Base-by-base conservation (phyloP, 2,888 invertebrate genomes). In the Tenthredo scrophulariae region DNA sequence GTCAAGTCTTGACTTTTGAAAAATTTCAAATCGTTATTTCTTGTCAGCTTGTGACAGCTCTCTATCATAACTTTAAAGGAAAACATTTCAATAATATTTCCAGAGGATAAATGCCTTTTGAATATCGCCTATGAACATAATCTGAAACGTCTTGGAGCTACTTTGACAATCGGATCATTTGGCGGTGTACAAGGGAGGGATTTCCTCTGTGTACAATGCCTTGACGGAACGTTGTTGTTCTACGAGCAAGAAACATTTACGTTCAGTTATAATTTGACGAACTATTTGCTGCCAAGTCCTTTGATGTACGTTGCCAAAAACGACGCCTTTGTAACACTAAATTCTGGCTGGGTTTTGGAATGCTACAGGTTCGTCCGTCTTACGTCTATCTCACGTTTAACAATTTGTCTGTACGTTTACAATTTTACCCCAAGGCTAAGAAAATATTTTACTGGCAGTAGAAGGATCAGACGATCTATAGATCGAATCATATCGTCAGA, bases 191-290 rank as follows among this genome's bases (percentile, higher is more conserved):
- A 96, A 91, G 96, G 96, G 2, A 95, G 97, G 90, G 98, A 99
- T 92, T 98, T 98, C 89, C 95, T 98, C 85, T 98, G 98, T 92
- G 96, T 99, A 29, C 98, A 98, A 91, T 97, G 97, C 50, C 93
- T 99, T 89, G 98, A 99, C 93, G 98, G 99, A 18, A 96, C 97
- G 83, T 93, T 99, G 26, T 96, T 97, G 84, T 97, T 99, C 92
- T 99, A 97, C 93, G 99, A 99, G 92, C 98, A 98, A 94, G 99
- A 99, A 93, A 96, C 97, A 84, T 97, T 97, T 92, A 95, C 97
- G 22, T 98, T 98, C 92, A 96, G 96, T 90, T 97, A 98, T 86
- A 95, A 96, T 88, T 95, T 99, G 88, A 96, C 97, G 1, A 96
- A 97, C 84, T 96, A 97, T 86, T 94, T 98, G 82, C 94, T 98